Evolutionary conservation across 2,113 vertebrate genomes (phyloP), one percentile per base, ranked within the genome.

Genomic region (Eurypyga helias): DNA sequence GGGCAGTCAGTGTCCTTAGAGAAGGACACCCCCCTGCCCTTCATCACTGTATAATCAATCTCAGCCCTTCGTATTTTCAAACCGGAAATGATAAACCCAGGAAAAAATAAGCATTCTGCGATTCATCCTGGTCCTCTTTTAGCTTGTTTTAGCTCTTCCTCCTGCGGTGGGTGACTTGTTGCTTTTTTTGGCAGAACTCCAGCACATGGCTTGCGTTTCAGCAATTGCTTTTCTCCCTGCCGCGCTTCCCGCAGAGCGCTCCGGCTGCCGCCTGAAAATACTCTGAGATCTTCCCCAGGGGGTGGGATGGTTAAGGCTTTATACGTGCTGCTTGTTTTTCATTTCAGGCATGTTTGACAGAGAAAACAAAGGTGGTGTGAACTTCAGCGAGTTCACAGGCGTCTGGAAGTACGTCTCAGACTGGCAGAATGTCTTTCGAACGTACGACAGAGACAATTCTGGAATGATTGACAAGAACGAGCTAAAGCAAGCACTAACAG

Each of bases 331-430:
- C 49, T 80, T 38, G 7, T n/a, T 93, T 89, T 95, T 67, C 72
- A 26, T 85, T 96, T 92, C 97, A 99, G 99, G 99, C 49, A 99
- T 99, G 99, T 99, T 99, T 81, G 99, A 99, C 98, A 97, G 99
- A 87, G 99, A 99, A 91, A 99, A 99, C 97, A 99, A 99, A 98
- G 99, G 99, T 2, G 99, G 99, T 0, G 99, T 99, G 94, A 99
- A 99, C 98, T 99, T 99, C 98, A 99, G 98, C 23, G 99, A 99
- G 98, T 99, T 99, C 70, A 99, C 99, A 0, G 99, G 99, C 12
- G 99, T 99, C 61, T 99, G 99, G 99, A 99, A 99, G 92, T 99
- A 99, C 94, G 99, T 99, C 98, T 99, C 99, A 5, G 99, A 99
- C 94, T 99, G 99, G 99, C 99, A 99, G 98, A 99, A 99, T 94